Percentiles rank a stretch among this genome's conserved stretches.
Conservation (phyloP, 2,888 invertebrate species). For the Tricholauxania praeusta region DNA sequence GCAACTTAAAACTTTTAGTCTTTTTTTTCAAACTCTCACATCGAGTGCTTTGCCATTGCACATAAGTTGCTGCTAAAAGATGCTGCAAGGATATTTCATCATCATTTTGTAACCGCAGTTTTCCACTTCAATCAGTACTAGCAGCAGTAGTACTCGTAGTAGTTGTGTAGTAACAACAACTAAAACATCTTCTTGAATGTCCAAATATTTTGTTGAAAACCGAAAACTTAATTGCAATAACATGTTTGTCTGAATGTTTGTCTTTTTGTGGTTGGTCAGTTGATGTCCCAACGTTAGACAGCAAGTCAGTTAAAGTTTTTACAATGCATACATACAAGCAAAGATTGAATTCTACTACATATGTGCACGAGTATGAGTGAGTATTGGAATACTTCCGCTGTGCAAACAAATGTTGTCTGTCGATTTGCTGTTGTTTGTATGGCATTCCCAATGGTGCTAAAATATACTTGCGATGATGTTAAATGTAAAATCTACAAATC, state of each 20-base stretch:
- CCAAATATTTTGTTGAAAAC: constrained; percentile 57
- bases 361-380: too few relatives aligned
- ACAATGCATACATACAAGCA: too few relatives aligned
- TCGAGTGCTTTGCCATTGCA: too few relatives aligned
- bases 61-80: too few relatives aligned
- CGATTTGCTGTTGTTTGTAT: background rate
- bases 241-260: constrained; percentile 36
- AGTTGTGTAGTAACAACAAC: background rate
- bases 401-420: background rate
- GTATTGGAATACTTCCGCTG: background rate
- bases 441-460: constrained; percentile 18
- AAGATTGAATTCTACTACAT: too few relatives aligned
- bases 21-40: too few relatives aligned
- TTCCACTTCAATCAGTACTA: background rate
- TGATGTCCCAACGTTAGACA: too few relatives aligned
- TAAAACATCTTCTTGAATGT: constrained; percentile 41
- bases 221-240: constrained; percentile 55
- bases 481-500: background rate
- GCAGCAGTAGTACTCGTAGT: too few relatives aligned
- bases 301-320: too few relatives aligned
- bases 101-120: background rate
- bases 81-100: too few relatives aligned
- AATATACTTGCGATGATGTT: background rate
- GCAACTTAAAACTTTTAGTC: too few relatives aligned
- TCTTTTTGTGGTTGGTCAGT: background rate